Evolutionary conservation across 2,113 vertebrate species (phyloP).

Genomic region (Anarrhichthys ocellatus): DNA sequence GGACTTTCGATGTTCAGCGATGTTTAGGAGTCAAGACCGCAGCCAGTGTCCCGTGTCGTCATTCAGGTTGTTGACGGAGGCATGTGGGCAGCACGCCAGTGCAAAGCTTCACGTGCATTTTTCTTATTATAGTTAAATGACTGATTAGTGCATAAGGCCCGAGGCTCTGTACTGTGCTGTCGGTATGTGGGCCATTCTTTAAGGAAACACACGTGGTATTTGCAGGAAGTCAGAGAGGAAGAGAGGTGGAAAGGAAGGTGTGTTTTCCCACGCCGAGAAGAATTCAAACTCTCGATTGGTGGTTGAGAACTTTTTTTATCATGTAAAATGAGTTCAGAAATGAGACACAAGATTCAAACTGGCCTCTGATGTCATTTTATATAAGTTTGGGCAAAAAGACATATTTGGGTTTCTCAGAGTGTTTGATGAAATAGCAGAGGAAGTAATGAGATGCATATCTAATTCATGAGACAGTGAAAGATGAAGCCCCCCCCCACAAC

Average conservation of each 20-base stretch:
- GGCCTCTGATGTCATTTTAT: constrained; percentile 15
- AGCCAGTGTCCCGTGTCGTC: background rate
- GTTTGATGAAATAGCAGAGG: constrained; percentile 55
- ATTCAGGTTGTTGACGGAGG: background rate
- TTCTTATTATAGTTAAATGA: constrained; percentile 29
- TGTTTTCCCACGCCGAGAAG: constrained; percentile 61
- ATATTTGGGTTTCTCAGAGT: constrained; percentile 57
- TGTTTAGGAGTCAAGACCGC: constrained; percentile 4
- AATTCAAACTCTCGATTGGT: constrained; percentile 15
- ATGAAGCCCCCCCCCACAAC: constrained; percentile 9
- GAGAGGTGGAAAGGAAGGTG: constrained; percentile 21
- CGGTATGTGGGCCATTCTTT: constrained; percentile 53
- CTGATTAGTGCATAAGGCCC: constrained; percentile 25
- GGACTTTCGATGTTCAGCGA: background rate
- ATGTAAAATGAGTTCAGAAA: background rate
- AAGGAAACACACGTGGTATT: constrained; percentile 58
- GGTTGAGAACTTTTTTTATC: background rate
- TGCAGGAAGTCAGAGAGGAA: constrained; percentile 44
- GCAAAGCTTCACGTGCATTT: background rate
- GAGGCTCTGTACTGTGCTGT: constrained; percentile 19
- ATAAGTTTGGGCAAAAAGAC: constrained; percentile 35
- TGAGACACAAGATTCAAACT: background rate
- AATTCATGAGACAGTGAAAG: constrained; percentile 66
- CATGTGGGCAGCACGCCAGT: constrained; percentile 6
- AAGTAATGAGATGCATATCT: constrained; percentile 66